Percentiles rank a stretch among this genome's conserved stretches.
phyloP scores from a whole-genome alignment of 2,888 invertebrate species.

The Dasysyrphus albostriatus region DNA sequence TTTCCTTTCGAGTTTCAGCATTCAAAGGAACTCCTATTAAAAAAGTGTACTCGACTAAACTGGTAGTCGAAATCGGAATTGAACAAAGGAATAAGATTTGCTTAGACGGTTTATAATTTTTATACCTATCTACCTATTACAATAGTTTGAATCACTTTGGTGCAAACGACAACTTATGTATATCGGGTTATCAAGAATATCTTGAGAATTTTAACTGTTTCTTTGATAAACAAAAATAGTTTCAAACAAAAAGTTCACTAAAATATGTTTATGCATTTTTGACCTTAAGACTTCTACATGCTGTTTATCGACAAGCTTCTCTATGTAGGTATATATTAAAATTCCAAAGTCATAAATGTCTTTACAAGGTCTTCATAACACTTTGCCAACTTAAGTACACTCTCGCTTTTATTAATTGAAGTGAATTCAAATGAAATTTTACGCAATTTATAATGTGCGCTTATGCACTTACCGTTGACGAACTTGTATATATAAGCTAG shows the following conservation, averaged over 20 bases:
- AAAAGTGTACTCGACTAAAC: too few species aligned
- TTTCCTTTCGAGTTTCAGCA: background rate
- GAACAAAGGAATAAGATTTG: too few species aligned
- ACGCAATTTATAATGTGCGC: constrained; percentile 58
- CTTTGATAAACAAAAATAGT: background rate
- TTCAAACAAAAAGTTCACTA: constrained; percentile 11
- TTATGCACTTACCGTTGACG: constrained; percentile 65
- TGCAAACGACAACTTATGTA: too few species aligned
- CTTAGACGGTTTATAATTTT: too few species aligned
- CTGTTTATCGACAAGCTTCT: background rate
- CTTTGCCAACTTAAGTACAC: constrained; percentile 62
- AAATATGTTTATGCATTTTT: background rate
- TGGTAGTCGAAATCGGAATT: too few species aligned
- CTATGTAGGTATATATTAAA: background rate
- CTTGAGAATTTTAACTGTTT: background rate
- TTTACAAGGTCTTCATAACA: constrained; percentile 61
- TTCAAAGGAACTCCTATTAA: too few species aligned
- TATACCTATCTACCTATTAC: too few species aligned
- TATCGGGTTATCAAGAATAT: too few species aligned
- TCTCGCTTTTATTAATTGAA: constrained; percentile 76
- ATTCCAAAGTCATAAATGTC: constrained; percentile 63
- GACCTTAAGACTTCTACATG: constrained; percentile 8
- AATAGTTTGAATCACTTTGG: too few species aligned
- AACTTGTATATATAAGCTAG: constrained; percentile 29
- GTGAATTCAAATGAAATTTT: constrained; percentile 71